Evolutionary conservation across 2,113 vertebrate genomes (phyloP).

Genomic region (Gambusia holbrooki): DNA sequence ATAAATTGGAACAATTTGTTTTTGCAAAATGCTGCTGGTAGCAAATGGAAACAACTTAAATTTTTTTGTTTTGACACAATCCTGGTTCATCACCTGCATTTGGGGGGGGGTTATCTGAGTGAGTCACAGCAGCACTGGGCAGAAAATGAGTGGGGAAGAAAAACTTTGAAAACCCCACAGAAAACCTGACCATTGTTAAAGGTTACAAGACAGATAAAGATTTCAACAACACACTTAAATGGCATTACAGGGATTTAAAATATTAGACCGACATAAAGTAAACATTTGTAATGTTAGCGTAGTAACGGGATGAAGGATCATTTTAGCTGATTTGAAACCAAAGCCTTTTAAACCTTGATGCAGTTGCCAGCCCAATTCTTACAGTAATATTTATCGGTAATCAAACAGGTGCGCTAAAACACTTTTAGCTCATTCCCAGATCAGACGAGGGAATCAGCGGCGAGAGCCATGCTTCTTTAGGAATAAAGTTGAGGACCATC

Average conservation of each 20-base stretch:
- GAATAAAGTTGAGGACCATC: slow-evolving; percentile 19
- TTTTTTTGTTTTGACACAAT: not conserved
- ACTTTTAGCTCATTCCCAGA: not conserved
- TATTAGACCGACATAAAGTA: too few relatives aligned
- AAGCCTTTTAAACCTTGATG: too few relatives aligned
- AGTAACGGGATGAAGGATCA: too few relatives aligned
- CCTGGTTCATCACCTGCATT: not conserved
- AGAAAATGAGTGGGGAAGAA: not conserved
- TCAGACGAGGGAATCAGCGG: not conserved
- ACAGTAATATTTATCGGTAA: not conserved
- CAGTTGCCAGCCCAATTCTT: too few relatives aligned
- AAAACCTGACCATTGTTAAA: too few relatives aligned
- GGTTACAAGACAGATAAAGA: too few relatives aligned
- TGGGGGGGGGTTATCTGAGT: not conserved
- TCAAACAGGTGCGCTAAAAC: not conserved
- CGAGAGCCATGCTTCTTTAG: slow-evolving; percentile 16
- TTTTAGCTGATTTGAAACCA: too few relatives aligned
- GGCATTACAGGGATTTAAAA: too few relatives aligned
- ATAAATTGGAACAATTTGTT: not conserved
- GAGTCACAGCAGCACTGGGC: not conserved
- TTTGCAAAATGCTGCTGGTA: not conserved
- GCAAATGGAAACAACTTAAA: not conserved
- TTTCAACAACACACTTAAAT: too few relatives aligned
- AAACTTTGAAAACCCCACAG: not conserved
- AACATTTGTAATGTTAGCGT: too few relatives aligned